phyloP scores from a whole-genome alignment of 2,797 vertebrate species.

The Graptemys geographica region DNA sequence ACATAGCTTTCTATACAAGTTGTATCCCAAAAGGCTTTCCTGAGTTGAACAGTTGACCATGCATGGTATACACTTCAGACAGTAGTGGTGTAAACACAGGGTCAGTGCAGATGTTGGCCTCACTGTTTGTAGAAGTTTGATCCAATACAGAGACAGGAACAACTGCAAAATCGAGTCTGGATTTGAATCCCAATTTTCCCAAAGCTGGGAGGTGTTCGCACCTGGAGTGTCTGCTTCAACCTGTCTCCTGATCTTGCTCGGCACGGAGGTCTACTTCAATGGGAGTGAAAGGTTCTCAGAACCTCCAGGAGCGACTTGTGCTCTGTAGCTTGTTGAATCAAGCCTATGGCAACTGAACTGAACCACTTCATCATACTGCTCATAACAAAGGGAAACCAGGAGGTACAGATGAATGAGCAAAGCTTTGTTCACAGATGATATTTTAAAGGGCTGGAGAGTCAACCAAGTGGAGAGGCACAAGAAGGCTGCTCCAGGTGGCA shows the following conservation, averaged over 20 bases:
- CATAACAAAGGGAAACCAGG: not conserved
- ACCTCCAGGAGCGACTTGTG: not conserved
- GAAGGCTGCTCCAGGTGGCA: not conserved
- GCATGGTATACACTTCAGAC: not conserved
- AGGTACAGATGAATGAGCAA: not conserved
- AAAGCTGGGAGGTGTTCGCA: fast-evolving
- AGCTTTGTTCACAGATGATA: not conserved
- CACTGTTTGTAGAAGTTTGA: not conserved
- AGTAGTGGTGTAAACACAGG: not conserved
- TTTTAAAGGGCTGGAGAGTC: not conserved
- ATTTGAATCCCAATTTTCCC: not conserved
- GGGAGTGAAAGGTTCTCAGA: not conserved
- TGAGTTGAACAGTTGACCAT: not conserved
- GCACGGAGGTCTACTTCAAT: not conserved
- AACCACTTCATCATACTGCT: fast-evolving
- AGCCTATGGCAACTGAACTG: fast-evolving
- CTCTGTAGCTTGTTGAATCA: not conserved
- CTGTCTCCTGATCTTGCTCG: not conserved
- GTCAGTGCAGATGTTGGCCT: not conserved
- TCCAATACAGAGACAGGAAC: not conserved
- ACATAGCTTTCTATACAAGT: not conserved
- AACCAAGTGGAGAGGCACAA: not conserved
- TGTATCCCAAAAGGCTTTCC: not conserved
- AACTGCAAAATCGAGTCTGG: not conserved
- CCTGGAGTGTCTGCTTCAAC: not conserved